Evolutionary conservation across 2,797 vertebrate genomes (phyloP), one percentile per base, ranked within the genome.

Genomic region (Babyrousa celebensis): DNA sequence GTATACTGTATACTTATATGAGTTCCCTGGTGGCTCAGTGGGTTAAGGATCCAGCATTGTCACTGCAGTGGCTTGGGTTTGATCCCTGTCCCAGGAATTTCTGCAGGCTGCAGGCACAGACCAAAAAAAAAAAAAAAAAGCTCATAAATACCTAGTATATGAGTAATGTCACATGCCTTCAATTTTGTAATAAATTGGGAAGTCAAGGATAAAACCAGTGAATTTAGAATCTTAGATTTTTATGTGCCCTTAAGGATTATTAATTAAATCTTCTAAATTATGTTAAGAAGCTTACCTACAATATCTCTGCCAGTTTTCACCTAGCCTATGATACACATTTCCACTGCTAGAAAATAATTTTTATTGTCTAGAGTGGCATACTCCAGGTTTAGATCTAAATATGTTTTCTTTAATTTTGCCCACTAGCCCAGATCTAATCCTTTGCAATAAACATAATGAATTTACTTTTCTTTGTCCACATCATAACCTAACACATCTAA

Each of bases 241-340:
- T 21, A 58, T 63, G 18, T 80, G 10, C 40, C 16, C 67, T 75
- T 93, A 84, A 89, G 52, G 8, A 83, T 90, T 80, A 84, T 82
- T 82, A 89, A 71, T 95, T 89, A 96, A 94, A 80, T 29, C 40
- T 91, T 58, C 79, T 72, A 92, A 93, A 78, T 91, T 74, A 58
- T 70, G n/a, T 67, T 56, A 95, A 91, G 79, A 89, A 27, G 62
- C 71, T 63, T 84, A 43, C n/a, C 75, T 70, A 20, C 12, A 72
- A 6, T 40, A 20, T 75, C 40, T 25, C 48, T 93, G 71, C 72
- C 71, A 77, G 9, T 82, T 94, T 72, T 54, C 12, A 65, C 27
- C 71, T 40, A 21, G 21, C 43, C 48, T 79, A 0, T 65, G 62
- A 25, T 68, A 29, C n/a, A 12, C 58, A 75, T 40, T 52, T 92